A percentile compares a stretch with the other conserved stretches of the same genome.
Evolutionary conservation across 2,888 invertebrate species (phyloP).

Genomic region (Zygogramma bicolorata): DNA sequence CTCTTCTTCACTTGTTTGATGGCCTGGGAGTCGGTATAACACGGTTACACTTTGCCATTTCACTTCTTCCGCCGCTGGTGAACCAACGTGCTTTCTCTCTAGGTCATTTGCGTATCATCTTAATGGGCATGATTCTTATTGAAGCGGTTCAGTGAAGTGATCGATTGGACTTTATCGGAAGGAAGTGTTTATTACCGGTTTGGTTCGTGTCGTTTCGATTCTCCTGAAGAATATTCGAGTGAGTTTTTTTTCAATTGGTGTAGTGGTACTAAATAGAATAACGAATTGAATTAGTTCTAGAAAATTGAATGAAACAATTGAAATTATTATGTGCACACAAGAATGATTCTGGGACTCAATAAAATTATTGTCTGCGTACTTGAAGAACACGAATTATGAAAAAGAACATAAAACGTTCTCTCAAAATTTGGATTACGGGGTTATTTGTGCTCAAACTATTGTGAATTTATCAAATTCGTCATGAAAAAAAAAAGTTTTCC

Average conservation of each 20-base stretch:
- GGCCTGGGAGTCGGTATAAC: constrained; percentile 60
- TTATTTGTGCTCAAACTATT: too few species aligned
- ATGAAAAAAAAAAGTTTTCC: too few species aligned
- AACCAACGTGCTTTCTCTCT: constrained; percentile 51
- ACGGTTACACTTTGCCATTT: constrained; percentile 59
- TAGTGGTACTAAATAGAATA: not conserved
- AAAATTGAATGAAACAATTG: too few species aligned
- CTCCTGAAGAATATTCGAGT: not conserved
- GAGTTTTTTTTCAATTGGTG: not conserved
- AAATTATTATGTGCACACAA: too few species aligned
- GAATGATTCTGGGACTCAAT: too few species aligned
- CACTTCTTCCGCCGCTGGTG: constrained; percentile 52
- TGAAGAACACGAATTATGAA: too few species aligned
- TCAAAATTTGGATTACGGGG: too few species aligned
- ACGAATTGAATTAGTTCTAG: too few species aligned
- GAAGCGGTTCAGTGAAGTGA: constrained; percentile 6
- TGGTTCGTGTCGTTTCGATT: not conserved
- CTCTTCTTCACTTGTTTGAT: constrained; percentile 60
- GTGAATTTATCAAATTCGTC: too few species aligned
- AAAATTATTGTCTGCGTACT: too few species aligned
- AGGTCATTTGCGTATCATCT: constrained; percentile 23
- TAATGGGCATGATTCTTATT: not conserved
- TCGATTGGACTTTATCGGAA: not conserved
- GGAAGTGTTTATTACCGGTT: not conserved
- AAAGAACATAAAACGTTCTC: too few species aligned